Evolutionary conservation across 2,113 vertebrate species (phyloP), one percentile per base, ranked within the genome.

Genomic region (Myotis yumanensis): DNA sequence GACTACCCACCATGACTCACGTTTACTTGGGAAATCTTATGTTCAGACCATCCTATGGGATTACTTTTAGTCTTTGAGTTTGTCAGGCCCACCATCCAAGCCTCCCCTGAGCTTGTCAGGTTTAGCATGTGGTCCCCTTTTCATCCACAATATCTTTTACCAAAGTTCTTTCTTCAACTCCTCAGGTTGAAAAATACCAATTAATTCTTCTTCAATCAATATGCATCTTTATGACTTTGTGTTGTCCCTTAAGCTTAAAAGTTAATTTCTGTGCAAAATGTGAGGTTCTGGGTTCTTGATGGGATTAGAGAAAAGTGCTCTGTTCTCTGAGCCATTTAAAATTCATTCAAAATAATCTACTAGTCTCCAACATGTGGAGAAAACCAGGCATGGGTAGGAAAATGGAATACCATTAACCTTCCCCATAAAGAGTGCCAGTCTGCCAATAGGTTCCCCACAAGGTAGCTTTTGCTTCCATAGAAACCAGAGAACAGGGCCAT

Each of bases 241-340:
- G 69, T 32, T 66, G 75, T 68, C 11, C 40, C 18, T 83, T 66
- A 79, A 80, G 40, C 23, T 66, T 75, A 66, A 85, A 93, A 95
- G 35, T 84, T 17, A 62, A 40, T 54, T 77, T 91, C 71, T 88
- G 30, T 90, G 77, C 10, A 51, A 87, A 96, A 59, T 79, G 35
- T 69, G 46, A 88, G 11, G 71, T 14, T 89, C 40, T 85, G 71
- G 25, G 23, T 16, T 89, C 69, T 75, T 43, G 32, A 75, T 54
- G 35, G 7, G 72, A 72, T 95, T 91, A 72, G 18, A 37, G 75
- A 20, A 81, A 90, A 82, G 11, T 57, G 35, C 3, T 93, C 15
- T 95, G 32, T 37, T 96, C 76, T 64, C n/a, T 35, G 35, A 93
- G 52, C 57, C n/a, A 83, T 86, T 89, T 66, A 90, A 92, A 92